Evolutionary conservation across 2,888 invertebrate species (phyloP), one percentile per base, ranked within the genome.

Genomic region (Diplolepis rosae): DNA sequence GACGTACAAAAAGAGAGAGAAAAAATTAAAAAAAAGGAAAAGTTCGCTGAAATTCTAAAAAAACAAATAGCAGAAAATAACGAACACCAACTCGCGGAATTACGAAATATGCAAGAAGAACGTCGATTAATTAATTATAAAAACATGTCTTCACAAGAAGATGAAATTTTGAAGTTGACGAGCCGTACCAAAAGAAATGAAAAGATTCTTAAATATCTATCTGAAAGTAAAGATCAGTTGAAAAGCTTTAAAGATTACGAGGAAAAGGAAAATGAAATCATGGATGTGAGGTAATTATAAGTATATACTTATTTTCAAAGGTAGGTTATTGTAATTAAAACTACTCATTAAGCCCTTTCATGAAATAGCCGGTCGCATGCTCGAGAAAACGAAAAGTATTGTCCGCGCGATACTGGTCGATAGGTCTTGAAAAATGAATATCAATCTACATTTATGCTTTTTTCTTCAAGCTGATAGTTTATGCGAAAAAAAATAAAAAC

Each of bases 91-190:
- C 79, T 91, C 71, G 89, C 93, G 85, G 92, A 93, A 84, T 92
- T 92, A 0, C 93, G 94, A 79, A 90, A 91, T 24, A 92, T 92
- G n/a, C 92, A 93, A 79, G 93, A 94, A 80, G 94, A 94, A 85
- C 92, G 92, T 72, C 91, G 91, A 65, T 89, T 92, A 51, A 90
- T 92, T 75, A 93, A 93, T 85, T 91, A 92, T 73, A 92, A 91
- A 7, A 90, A 92, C 82, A 91, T 93, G 68, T 92, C 92, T 0
- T 91, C 93, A 90, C 92, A 93, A 84, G 91, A 92, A 67, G 92
- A 92, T 54, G 93, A 93, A 78, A 91, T 92, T 3, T 91, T 91
- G 68, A 92, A 92, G 77, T 81, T 92, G 66, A 83, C n/a, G n/a
- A n/a, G n/a, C n/a, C n/a, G n/a, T n/a, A n/a, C n/a, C n/a, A n/a